These are phyloP conservation scores for Litocranius walleri DNA, from an alignment of 2,113 vertebrate genomes.

Conservation along the genomic window DNA sequence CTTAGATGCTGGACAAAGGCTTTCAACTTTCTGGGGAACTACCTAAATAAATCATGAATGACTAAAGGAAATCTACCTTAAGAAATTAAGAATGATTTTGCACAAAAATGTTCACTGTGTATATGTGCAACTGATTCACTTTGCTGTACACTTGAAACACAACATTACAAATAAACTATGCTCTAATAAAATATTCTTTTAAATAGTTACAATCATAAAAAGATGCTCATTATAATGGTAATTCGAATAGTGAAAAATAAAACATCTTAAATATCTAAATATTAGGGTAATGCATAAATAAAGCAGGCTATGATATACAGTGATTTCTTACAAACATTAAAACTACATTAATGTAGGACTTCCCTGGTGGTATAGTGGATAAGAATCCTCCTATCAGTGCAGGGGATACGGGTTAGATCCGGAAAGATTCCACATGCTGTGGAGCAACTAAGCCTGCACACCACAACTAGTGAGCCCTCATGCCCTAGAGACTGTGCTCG, in stretches of 20 bases:
- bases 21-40: neutral
- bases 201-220: neutral
- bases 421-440: neutral
- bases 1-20: neutral
- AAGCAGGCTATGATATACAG: fast-evolving
- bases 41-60: neutral
- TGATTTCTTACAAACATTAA: neutral
- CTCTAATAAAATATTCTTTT: neutral
- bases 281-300: neutral
- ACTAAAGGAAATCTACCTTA: neutral
- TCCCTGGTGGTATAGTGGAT: neutral
- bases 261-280: neutral
- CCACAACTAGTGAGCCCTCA: neutral
- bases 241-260: neutral
- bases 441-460: neutral
- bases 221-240: neutral
- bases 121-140: neutral
- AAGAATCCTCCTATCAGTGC: neutral
- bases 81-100: neutral
- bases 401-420: neutral
- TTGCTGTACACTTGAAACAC: neutral
- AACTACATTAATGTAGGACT: neutral
- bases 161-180: neutral
- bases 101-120: neutral
- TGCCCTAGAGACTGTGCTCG: neutral